Base-by-base conservation (phyloP, 2,888 invertebrate species). In the Meiosimyza decipiens region DNA sequence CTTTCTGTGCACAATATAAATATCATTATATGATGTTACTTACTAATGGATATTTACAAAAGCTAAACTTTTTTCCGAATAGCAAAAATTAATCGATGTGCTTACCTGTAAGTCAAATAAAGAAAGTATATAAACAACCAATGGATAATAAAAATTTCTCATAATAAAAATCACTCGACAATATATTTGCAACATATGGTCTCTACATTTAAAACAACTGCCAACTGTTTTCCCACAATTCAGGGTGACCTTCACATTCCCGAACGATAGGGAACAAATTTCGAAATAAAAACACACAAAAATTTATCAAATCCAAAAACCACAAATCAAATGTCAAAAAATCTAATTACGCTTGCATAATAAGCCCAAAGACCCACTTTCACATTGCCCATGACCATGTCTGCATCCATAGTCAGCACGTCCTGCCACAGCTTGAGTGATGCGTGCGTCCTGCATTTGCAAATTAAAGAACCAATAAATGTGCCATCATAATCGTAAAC, bases 331-430 rank as follows among this genome's bases (percentile, higher is more conserved):
- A 47, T 49, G 68, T 57, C 68, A 40, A 40, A 18, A 59, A 18
- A 22, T 68, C 68, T 68, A 68, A 68, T 68, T 68, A 68, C 68
- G 68, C 57, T 22, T 49, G 68, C 49, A 68, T 63, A 62, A 22
- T 54, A 62, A 71, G 13, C 47, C 51, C 49, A 13, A 62, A 12
- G 28, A 13, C 47, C 62, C 40, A 15, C 28, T n/a, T 28, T 28
- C 28, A 28, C 52, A 52, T 15, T 3, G 52, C n/a, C n/a, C 22
- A 57, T 57, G 4, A 18, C 22, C n/a, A 57, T n/a, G 28, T 28
- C 4, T 4, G 4, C 3, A 28, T 28, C 28, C 28, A 28, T 4
- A 28, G 2, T 28, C 28, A 28, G 28, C 52, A n/a, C 52, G 15
- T 52, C 15, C 52, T n/a, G 52, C 28, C 28, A 28, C 28, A 28